phyloP scores from a whole-genome alignment of 1,140 invertebrate genomes.

The Drosophila pallidifrons region DNA sequence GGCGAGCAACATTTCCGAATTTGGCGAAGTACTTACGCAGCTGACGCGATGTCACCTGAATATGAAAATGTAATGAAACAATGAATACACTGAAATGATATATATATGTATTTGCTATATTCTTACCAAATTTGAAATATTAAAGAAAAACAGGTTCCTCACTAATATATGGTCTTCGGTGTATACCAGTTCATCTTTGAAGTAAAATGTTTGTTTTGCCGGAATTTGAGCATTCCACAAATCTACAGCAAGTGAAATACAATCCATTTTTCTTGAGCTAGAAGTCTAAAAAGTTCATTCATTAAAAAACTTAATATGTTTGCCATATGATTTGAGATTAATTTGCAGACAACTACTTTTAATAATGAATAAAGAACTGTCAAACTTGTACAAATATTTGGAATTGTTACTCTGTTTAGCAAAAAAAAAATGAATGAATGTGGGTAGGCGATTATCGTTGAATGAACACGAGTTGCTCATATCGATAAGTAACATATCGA shows the following conservation, averaged over 20 bases:
- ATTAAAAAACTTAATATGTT: neutral
- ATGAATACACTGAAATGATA: too few relatives aligned
- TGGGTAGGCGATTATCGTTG: too few relatives aligned
- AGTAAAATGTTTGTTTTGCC: conserved; percentile 42
- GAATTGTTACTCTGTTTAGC: too few relatives aligned
- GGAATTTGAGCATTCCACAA: neutral
- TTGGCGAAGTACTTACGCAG: neutral
- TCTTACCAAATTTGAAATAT: conserved; percentile 46
- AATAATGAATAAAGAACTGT: too few relatives aligned
- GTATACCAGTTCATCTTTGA: conserved; percentile 54
- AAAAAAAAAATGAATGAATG: too few relatives aligned
- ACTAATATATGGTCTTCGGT: conserved; percentile 69
- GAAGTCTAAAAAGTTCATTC: too few relatives aligned
- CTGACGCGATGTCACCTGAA: neutral
- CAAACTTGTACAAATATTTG: too few relatives aligned
- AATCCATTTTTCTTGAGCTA: neutral
- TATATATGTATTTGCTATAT: neutral
- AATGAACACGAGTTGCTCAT: neutral
- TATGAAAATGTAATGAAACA: neutral
- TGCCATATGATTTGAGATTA: neutral
- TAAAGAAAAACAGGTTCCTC: conserved; percentile 52
- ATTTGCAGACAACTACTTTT: too few relatives aligned
- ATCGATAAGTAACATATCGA: neutral
- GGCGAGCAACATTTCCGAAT: neutral
- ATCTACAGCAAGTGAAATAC: neutral